Conservation (phyloP, 2,113 vertebrate species). For the Herpetotheres cachinnans region DNA sequence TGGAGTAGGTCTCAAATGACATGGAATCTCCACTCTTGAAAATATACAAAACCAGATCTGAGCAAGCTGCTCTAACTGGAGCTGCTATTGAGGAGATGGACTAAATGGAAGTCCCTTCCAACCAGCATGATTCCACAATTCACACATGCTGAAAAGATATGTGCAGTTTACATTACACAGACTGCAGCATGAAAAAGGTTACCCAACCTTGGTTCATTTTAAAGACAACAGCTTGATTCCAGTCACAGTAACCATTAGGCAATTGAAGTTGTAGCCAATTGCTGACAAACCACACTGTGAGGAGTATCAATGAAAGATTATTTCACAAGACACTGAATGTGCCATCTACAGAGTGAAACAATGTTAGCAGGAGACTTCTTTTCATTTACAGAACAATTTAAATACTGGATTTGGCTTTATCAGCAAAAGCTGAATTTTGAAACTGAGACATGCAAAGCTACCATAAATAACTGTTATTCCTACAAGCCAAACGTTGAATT, state of each 20-base stretch:
- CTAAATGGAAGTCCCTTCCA: neutral
- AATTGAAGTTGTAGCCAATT: neutral
- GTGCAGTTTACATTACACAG: neutral
- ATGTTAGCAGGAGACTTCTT: neutral
- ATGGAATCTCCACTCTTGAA: neutral
- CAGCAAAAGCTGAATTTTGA: neutral
- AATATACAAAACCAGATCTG: neutral
- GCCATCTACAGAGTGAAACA: neutral
- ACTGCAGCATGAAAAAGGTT: neutral
- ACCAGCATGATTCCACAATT: neutral
- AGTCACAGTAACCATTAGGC: neutral
- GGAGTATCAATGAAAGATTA: neutral
- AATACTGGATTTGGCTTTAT: neutral
- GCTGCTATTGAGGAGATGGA: neutral
- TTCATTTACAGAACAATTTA: neutral
- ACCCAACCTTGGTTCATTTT: neutral
- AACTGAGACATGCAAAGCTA: neutral
- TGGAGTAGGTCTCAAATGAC: neutral
- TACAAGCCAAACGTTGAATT: neutral
- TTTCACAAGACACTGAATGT: neutral
- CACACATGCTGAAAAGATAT: neutral
- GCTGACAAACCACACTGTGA: neutral
- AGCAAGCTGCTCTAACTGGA: neutral
- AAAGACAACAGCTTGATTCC: neutral
- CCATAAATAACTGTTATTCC: neutral